phyloP scores from a whole-genome alignment of 2,888 invertebrate genomes.

The Trilocha varians region DNA sequence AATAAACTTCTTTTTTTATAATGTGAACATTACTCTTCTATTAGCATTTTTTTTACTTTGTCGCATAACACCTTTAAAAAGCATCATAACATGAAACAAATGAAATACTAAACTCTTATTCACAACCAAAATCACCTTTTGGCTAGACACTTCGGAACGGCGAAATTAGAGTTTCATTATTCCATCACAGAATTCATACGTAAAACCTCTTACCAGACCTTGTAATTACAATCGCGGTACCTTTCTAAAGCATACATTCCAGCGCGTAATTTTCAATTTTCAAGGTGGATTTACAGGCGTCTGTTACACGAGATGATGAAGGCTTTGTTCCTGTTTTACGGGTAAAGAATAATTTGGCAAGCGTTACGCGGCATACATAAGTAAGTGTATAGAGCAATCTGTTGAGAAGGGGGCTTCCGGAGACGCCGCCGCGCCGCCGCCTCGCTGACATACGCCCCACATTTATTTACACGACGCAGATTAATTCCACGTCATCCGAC shows the following conservation, averaged over 20 bases:
- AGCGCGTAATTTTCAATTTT: slow-evolving; percentile 31
- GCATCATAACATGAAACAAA: too few species aligned
- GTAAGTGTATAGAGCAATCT: slow-evolving; percentile 28
- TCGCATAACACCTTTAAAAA: too few species aligned
- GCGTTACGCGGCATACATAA: slow-evolving; percentile 23
- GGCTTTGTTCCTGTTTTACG: slow-evolving; percentile 33
- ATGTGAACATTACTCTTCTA: too few species aligned
- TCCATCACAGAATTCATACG: not conserved
- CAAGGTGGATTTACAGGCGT: slow-evolving; percentile 29
- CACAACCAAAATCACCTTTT: not conserved
- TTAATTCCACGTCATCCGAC: slow-evolving; percentile 58
- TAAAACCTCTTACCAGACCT: not conserved
- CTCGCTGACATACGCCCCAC: slow-evolving; percentile 46
- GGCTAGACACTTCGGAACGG: not conserved
- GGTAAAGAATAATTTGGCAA: slow-evolving; percentile 41
- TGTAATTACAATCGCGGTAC: slow-evolving; percentile 10
- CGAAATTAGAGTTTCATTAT: not conserved
- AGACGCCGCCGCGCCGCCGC: slow-evolving; percentile 27
- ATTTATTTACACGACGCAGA: slow-evolving; percentile 63
- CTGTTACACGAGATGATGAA: slow-evolving; percentile 30
- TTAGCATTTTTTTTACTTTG: too few species aligned
- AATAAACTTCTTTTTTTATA: too few species aligned
- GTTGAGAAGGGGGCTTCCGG: slow-evolving; percentile 33
- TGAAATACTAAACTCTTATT: too few species aligned
- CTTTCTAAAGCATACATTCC: slow-evolving; percentile 8